Evolutionary conservation across 2,888 invertebrate genomes (phyloP).

Genomic region (Eudemis profundana): DNA sequence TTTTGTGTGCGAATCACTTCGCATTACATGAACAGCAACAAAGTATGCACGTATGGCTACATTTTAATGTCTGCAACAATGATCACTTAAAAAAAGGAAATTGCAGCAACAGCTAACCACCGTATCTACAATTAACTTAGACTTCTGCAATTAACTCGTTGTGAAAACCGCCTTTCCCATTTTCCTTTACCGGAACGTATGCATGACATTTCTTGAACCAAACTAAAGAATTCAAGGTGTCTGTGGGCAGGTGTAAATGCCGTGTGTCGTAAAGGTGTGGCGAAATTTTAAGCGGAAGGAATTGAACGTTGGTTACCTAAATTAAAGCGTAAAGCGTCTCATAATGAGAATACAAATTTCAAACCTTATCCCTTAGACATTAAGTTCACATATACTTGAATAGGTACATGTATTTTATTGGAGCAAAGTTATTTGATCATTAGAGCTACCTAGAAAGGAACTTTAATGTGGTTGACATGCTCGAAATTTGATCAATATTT

Average conservation of each 20-base stretch:
- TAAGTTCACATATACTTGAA: background rate
- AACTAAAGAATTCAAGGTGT: slow-evolving; percentile 24
- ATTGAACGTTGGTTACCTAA: background rate
- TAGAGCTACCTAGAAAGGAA: too few species aligned
- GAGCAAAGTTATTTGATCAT: too few species aligned
- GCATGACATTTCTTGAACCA: slow-evolving; percentile 24
- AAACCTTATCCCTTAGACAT: background rate
- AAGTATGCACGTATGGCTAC: slow-evolving; percentile 1
- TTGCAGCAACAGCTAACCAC: slow-evolving; percentile 2
- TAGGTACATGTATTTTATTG: background rate
- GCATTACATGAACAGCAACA: slow-evolving; percentile 2
- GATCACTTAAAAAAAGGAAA: slow-evolving; percentile 6
- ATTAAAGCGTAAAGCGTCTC: too few species aligned
- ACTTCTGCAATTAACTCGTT: slow-evolving; percentile 1
- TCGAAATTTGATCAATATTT: too few species aligned
- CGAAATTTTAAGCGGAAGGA: background rate
- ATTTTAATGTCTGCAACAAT: background rate
- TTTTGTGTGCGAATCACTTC: background rate
- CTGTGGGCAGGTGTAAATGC: slow-evolving; percentile 5
- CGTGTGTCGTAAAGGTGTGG: background rate
- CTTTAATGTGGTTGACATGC: too few species aligned
- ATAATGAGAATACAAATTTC: background rate
- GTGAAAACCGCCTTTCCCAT: slow-evolving; percentile 20
- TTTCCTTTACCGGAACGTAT: slow-evolving; percentile 28
- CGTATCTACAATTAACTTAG: slow-evolving; percentile 18